Conservation (phyloP, 2,888 invertebrate species). For the Julus scandinavius region DNA sequence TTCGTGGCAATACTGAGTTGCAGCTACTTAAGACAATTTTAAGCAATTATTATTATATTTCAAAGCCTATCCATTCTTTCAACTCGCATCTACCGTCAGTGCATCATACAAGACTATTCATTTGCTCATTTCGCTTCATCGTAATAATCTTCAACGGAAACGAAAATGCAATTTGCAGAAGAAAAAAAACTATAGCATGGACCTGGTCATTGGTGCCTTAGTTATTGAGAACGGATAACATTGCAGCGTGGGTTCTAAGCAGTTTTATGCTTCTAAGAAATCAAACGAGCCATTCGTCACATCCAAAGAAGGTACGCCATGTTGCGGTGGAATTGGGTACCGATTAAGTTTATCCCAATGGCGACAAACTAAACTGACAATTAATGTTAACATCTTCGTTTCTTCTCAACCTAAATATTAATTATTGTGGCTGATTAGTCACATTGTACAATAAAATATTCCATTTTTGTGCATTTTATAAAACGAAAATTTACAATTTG, state of each 20-base stretch:
- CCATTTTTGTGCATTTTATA: constrained; percentile 56
- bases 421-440: constrained; percentile 47
- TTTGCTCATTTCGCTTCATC: constrained; percentile 50
- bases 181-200: constrained; percentile 42
- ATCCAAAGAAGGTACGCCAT: constrained; percentile 39
- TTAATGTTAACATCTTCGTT: constrained; percentile 50
- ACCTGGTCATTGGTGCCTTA: constrained; percentile 49
- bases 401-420: constrained; percentile 39
- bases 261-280: constrained; percentile 43
- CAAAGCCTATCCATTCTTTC: constrained; percentile 49
- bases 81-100: constrained; percentile 46
- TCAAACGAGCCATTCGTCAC: constrained; percentile 43
- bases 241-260: constrained; percentile 36
- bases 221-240: constrained; percentile 32
- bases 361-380: constrained; percentile 45
- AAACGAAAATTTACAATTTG: constrained; percentile 55
- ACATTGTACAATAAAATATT: constrained; percentile 48
- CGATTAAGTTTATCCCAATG: constrained; percentile 37
- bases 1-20: constrained; percentile 50
- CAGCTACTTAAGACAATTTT: constrained; percentile 49
- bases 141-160: constrained; percentile 40
- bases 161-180: constrained; percentile 45
- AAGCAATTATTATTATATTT: constrained; percentile 43
- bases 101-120: constrained; percentile 39
- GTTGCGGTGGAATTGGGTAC: constrained; percentile 1